Conservation (phyloP, 2,113 vertebrate genomes). For the Herpetotheres cachinnans region DNA sequence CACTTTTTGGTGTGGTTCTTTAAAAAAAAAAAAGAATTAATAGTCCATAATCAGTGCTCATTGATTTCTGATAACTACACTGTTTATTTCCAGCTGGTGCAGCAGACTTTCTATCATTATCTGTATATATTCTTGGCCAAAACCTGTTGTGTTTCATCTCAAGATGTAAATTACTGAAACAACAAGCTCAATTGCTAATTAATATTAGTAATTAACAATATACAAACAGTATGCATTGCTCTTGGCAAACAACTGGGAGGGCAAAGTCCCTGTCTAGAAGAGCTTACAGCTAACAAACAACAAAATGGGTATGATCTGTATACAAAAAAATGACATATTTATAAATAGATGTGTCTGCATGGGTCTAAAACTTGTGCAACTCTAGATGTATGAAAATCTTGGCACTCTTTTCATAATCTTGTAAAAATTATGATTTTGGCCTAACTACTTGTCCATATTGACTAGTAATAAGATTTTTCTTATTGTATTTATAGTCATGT, state of each 20-base stretch:
- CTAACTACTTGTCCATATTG: neutral
- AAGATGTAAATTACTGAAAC: neutral
- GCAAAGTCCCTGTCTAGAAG: neutral
- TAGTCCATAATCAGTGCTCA: neutral
- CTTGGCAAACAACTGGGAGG: neutral
- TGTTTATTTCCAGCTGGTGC: neutral
- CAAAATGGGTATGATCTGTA: neutral
- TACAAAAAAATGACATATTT: neutral
- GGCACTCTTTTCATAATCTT: neutral
- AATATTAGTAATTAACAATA: neutral
- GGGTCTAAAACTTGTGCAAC: neutral
- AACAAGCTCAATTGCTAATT: neutral
- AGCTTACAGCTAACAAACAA: neutral
- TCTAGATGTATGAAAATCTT: neutral
- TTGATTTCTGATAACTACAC: neutral
- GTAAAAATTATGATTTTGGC: neutral
- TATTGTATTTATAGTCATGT: neutral
- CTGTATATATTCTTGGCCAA: neutral
- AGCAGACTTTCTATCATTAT: neutral
- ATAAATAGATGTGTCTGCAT: neutral
- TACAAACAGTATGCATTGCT: neutral
- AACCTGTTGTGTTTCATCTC: neutral
- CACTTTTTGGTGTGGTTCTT: neutral
- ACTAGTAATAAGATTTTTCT: rapidly evolving
- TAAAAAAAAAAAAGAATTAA: neutral